Conservation (phyloP, 2,888 invertebrate genomes). For the Netelia virgata region DNA sequence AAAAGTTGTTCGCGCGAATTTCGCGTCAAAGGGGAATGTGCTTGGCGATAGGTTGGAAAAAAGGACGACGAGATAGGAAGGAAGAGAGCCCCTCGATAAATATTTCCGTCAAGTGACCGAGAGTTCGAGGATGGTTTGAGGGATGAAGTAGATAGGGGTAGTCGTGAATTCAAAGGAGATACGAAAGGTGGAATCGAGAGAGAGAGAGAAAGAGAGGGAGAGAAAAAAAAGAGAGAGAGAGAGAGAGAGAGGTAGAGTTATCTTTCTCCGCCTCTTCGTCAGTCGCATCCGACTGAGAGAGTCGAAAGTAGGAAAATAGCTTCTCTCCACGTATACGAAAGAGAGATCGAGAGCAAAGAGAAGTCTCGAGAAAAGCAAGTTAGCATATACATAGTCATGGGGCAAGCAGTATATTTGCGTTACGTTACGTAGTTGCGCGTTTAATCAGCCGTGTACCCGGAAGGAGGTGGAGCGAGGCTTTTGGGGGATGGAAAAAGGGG, state of each 20-base stretch:
- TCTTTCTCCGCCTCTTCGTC: constrained; percentile 58
- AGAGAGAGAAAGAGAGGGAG: constrained; percentile 28
- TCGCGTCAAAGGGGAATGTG: constrained; percentile 60
- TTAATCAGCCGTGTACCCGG: constrained; percentile 83
- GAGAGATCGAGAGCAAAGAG: constrained; percentile 55
- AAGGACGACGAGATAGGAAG: constrained; percentile 18
- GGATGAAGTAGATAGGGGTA: constrained; percentile 7
- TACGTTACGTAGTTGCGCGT: constrained; percentile 84
- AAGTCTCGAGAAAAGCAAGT: constrained; percentile 58
- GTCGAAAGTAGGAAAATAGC: constrained; percentile 60
- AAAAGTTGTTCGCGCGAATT: background rate
- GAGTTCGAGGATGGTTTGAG: constrained; percentile 56
- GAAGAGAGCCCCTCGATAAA: constrained; percentile 80
- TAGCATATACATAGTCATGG: constrained; percentile 61
- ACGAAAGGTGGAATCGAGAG: constrained; percentile 82
- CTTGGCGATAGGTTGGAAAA: constrained; percentile 46
- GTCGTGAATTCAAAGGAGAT: constrained; percentile 82
- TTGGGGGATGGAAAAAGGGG: constrained; percentile 78
- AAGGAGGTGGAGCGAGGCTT: constrained; percentile 70
- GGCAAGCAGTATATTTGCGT: constrained; percentile 82
- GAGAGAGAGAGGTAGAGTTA: constrained; percentile 11
- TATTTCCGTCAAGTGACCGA: constrained; percentile 84
- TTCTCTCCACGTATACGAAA: constrained; percentile 55
- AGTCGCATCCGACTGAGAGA: constrained; percentile 36
- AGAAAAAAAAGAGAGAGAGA: too few relatives aligned